Evolutionary conservation across 1,140 invertebrate species (phyloP).

Genomic region (Aphidius ervi): DNA sequence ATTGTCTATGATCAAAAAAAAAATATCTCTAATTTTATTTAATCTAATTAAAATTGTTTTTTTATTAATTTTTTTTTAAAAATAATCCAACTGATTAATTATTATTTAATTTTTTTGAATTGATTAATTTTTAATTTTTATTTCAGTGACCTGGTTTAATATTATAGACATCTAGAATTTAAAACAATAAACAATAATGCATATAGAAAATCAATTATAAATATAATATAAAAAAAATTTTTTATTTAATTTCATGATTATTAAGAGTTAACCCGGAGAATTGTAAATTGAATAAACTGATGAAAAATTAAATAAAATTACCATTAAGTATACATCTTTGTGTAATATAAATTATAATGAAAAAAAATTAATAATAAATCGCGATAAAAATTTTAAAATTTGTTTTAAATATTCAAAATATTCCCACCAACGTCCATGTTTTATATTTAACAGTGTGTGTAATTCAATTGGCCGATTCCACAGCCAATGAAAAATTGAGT

Average conservation of each 20-base stretch:
- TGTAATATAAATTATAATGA: constrained; percentile 46
- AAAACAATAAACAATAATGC: constrained; percentile 20
- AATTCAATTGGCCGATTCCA: too few relatives aligned
- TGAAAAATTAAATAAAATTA: constrained; percentile 33
- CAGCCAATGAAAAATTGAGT: too few relatives aligned
- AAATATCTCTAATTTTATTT: too few relatives aligned
- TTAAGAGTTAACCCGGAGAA: constrained; percentile 31
- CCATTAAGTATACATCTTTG: constrained; percentile 44
- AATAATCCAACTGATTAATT: too few relatives aligned
- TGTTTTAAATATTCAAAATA: background rate
- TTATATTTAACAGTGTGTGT: too few relatives aligned
- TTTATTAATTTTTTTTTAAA: too few relatives aligned
- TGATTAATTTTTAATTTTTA: constrained; percentile 28
- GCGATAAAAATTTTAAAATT: constrained; percentile 29
- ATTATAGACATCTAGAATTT: constrained; percentile 28
- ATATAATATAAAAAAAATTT: constrained; percentile 14
- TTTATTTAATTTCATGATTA: constrained; percentile 36
- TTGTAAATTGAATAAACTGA: constrained; percentile 31
- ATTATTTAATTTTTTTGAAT: too few relatives aligned
- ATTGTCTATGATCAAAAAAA: too few relatives aligned
- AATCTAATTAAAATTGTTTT: too few relatives aligned
- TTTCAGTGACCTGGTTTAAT: constrained; percentile 43
- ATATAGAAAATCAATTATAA: background rate
- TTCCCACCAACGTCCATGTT: too few relatives aligned
- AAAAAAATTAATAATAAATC: constrained; percentile 27